Conservation (phyloP, 2,888 invertebrate species). For the Zelleria hepariella region DNA sequence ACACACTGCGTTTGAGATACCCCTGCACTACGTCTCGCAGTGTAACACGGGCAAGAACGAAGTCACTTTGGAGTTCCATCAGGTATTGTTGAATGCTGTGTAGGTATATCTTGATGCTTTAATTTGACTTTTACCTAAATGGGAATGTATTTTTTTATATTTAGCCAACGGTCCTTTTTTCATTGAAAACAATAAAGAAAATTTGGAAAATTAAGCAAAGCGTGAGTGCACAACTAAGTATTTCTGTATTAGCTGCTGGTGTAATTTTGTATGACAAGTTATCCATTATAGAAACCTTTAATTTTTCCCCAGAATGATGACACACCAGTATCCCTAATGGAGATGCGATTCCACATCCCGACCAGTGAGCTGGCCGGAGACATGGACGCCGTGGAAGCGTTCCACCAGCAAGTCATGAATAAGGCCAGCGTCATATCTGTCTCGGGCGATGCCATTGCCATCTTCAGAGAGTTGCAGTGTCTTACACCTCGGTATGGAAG, state of each 20-base stretch:
- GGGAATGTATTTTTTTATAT: too few relatives aligned
- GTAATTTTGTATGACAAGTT: too few relatives aligned
- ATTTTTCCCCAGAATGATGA: slow-evolving; percentile 98
- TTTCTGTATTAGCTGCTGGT: too few relatives aligned
- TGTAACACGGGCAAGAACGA: slow-evolving; percentile 98
- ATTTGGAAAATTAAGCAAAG: too few relatives aligned
- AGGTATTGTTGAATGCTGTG: slow-evolving; percentile 63
- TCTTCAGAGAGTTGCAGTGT: slow-evolving; percentile 96
- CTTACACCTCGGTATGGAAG: slow-evolving; percentile 94
- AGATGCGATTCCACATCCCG: slow-evolving; percentile 98
- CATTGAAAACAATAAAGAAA: too few relatives aligned
- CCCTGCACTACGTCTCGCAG: slow-evolving; percentile 95
- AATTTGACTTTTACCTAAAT: too few relatives aligned
- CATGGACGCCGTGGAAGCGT: slow-evolving; percentile 95
- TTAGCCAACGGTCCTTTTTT: too few relatives aligned
- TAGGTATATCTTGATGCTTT: too few relatives aligned
- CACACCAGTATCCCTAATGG: slow-evolving; percentile 95
- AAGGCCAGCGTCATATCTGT: slow-evolving; percentile 98
- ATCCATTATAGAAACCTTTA: too few relatives aligned
- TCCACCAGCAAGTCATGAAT: slow-evolving; percentile 96
- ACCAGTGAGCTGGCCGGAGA: slow-evolving; percentile 89
- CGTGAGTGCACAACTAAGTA: too few relatives aligned
- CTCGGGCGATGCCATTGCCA: slow-evolving; percentile 97
- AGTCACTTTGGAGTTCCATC: slow-evolving; percentile 98
- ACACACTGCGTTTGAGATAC: slow-evolving; percentile 94